Conservation (phyloP, 2,888 invertebrate species). For the Coecobrya sp. region DNA sequence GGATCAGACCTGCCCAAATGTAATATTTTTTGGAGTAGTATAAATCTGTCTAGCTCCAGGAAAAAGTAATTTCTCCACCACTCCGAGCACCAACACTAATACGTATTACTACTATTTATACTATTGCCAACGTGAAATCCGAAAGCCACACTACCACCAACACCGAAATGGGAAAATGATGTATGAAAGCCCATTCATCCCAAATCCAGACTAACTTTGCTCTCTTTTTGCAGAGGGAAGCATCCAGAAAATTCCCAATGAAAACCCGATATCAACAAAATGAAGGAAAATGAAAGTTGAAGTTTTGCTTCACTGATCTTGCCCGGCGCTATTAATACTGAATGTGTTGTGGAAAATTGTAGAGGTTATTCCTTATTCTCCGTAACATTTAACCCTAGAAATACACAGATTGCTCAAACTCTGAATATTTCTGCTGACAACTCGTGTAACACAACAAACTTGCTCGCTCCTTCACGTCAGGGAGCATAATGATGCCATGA, state of each 20-base stretch:
- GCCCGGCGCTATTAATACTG: not conserved
- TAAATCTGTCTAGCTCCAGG: conserved; percentile 54
- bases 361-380: not conserved
- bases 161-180: conserved; percentile 28
- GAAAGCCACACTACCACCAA: not conserved
- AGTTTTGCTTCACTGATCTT: conserved; percentile 38
- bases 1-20: conserved; percentile 52
- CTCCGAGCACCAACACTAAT: not conserved
- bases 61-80: conserved; percentile 51
- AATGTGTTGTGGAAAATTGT: not conserved
- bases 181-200: not conserved
- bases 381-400: not conserved
- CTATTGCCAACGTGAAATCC: not conserved
- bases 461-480: conserved; percentile 71
- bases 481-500: conserved; percentile 68
- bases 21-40: conserved; percentile 45
- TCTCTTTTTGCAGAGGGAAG: not conserved
- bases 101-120: not conserved
- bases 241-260: conserved; percentile 11
- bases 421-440: conserved; percentile 30
- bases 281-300: conserved; percentile 44
- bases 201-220: not conserved
- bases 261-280: conserved; percentile 10
- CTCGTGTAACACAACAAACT: conserved; percentile 48
- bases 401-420: conserved; percentile 21